Evolutionary conservation across 2,797 vertebrate species (phyloP).

Genomic region (Coranthus polyacanthus): DNA sequence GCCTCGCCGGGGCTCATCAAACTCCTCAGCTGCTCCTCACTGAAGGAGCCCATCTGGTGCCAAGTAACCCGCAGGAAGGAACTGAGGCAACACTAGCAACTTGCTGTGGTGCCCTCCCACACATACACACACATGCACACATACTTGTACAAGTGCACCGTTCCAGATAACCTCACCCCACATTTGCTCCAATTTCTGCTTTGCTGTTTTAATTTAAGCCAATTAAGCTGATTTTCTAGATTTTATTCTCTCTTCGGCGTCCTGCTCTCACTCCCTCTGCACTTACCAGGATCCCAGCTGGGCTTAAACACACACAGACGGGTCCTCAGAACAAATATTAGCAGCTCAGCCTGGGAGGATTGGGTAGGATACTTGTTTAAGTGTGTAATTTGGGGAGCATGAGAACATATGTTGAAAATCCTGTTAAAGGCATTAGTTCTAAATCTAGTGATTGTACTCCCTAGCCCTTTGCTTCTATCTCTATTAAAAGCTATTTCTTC

Average conservation of each 20-base stretch:
- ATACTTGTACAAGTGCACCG: conserved; percentile 41
- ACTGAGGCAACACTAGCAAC: conserved; percentile 38
- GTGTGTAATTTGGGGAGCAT: conserved; percentile 68
- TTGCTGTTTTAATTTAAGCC: conserved; percentile 76
- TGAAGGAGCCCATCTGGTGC: conserved; percentile 73
- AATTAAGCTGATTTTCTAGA: conserved; percentile 78
- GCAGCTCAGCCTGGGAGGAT: conserved; percentile 70
- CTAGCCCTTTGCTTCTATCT: conserved; percentile 36
- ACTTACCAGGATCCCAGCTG: conserved; percentile 78
- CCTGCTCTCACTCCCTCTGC: conserved; percentile 42
- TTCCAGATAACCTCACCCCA: conserved; percentile 68
- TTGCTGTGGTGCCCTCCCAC: conserved; percentile 36
- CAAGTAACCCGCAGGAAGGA: conserved; percentile 50
- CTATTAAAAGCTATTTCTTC: conserved; percentile 21
- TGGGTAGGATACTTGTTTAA: conserved; percentile 67
- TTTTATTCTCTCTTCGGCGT: conserved; percentile 70
- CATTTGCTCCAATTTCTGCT: conserved; percentile 62
- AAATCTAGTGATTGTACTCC: conserved; percentile 40
- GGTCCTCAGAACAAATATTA: conserved; percentile 81
- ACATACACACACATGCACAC: conserved; percentile 20
- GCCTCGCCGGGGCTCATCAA: conserved; percentile 64
- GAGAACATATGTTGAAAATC: conserved; percentile 79
- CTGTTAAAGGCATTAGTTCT: conserved; percentile 76
- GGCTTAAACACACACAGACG: conserved; percentile 82
- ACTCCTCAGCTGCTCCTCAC: conserved; percentile 70